Conservation (phyloP, 1,140 invertebrate genomes). For the Dolichoris vasculosae region DNA sequence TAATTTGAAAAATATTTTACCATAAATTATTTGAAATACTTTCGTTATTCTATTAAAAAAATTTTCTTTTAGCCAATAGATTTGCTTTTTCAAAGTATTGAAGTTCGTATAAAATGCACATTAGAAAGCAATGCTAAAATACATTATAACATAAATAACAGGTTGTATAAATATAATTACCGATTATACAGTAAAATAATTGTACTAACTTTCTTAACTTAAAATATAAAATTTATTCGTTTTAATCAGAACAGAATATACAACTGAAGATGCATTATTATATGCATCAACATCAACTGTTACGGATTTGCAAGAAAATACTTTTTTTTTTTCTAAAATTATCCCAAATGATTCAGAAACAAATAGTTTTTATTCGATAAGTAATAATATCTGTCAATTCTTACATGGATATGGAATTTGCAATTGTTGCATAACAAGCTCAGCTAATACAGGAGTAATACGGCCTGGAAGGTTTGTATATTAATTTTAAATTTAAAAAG, state of each 20-base stretch:
- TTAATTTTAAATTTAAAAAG: background rate
- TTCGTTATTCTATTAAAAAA: background rate
- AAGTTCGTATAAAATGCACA: conserved; percentile 45
- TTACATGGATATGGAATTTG: conserved; percentile 37
- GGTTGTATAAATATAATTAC: background rate
- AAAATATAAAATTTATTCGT: background rate
- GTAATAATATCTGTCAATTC: conserved; percentile 17
- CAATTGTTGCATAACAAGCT: conserved; percentile 6
- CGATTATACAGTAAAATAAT: background rate
- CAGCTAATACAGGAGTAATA: conserved; percentile 9
- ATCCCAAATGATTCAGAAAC: background rate
- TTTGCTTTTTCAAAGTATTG: conserved; percentile 51
- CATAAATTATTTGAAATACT: no score
- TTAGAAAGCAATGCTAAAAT: background rate
- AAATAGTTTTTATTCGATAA: background rate
- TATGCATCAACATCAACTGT: background rate
- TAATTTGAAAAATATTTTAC: no score
- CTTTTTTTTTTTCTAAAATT: background rate
- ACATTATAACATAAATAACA: background rate
- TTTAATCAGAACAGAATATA: conserved; percentile 5
- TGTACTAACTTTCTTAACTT: no score
- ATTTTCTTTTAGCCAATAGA: conserved; percentile 52
- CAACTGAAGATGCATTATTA: background rate
- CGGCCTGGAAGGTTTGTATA: conserved; percentile 30
- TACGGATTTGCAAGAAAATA: background rate